These are phyloP conservation scores for Tenodera sinensis DNA, from an alignment of 2,888 invertebrate genomes.

Conservation along the genomic window DNA sequence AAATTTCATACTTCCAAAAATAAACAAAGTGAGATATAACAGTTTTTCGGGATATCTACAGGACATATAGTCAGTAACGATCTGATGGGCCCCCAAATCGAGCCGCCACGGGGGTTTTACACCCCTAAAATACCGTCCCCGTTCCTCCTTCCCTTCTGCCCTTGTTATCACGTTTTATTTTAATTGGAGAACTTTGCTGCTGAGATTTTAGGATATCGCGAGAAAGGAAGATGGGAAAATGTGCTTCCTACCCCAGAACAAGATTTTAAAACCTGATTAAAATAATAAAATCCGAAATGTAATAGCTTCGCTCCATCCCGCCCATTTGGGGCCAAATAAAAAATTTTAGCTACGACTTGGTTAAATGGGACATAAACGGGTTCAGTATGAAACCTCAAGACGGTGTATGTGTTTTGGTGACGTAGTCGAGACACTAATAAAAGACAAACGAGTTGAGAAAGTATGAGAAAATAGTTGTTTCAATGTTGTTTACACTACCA, in stretches of 20 bases:
- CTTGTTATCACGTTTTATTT: conserved; percentile 1
- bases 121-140: background rate
- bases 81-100: too few relatives aligned
- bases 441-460: too few relatives aligned
- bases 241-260: background rate
- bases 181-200: conserved; percentile 12
- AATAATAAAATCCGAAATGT: conserved; percentile 9
- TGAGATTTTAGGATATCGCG: conserved; percentile 2
- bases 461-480: too few relatives aligned
- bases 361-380: conserved; percentile 3
- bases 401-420: too few relatives aligned
- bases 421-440: too few relatives aligned
- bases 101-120: background rate
- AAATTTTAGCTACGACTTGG: background rate
- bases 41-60: too few relatives aligned
- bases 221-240: background rate
- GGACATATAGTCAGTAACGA: too few relatives aligned
- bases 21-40: too few relatives aligned
- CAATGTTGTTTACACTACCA: too few relatives aligned
- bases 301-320: background rate
- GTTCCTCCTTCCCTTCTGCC: background rate
- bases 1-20: too few relatives aligned
- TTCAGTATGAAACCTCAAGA: background rate
- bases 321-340: background rate
- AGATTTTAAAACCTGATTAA: conserved; percentile 13